These are phyloP conservation scores for Ctenomys sociabilis DNA, from an alignment of 2,113 vertebrate species.

Conservation along the genomic window DNA sequence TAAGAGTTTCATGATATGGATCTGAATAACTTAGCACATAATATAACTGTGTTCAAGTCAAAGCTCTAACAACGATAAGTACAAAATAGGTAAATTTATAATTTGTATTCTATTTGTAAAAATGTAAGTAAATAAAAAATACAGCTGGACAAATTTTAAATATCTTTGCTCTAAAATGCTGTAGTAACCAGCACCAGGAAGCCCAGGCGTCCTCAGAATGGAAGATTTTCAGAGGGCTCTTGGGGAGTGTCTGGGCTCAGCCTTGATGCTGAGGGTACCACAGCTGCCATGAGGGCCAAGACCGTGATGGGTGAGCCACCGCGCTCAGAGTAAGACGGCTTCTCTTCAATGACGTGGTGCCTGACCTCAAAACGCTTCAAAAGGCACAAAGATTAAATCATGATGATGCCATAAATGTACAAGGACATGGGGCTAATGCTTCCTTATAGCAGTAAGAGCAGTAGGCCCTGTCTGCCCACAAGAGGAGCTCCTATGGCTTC, in stretches of 20 bases:
- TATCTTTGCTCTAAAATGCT: neutral
- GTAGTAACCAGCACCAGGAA: neutral
- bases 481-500: conserved; percentile 55
- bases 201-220: conserved; percentile 57
- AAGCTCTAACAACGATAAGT: neutral
- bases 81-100: neutral
- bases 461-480: conserved; percentile 60
- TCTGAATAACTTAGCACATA: neutral
- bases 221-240: conserved; percentile 37
- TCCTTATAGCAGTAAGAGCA: conserved; percentile 55
- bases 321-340: conserved; percentile 51
- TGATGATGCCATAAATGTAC: conserved; percentile 57
- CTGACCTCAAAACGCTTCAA: conserved; percentile 66
- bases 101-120: conserved; percentile 26
- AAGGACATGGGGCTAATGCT: conserved; percentile 9
- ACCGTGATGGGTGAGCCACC: neutral
- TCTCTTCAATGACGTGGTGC: conserved; percentile 55
- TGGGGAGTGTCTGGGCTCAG: neutral
- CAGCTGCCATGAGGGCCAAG: accelerated
- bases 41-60: conserved; percentile 2
- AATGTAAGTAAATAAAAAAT: neutral
- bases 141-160: conserved; percentile 30
- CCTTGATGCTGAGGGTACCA: neutral
- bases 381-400: conserved; percentile 67
- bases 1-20: neutral